phyloP scores from a whole-genome alignment of 2,888 invertebrate species.

The Tolmerus cingulatus region DNA sequence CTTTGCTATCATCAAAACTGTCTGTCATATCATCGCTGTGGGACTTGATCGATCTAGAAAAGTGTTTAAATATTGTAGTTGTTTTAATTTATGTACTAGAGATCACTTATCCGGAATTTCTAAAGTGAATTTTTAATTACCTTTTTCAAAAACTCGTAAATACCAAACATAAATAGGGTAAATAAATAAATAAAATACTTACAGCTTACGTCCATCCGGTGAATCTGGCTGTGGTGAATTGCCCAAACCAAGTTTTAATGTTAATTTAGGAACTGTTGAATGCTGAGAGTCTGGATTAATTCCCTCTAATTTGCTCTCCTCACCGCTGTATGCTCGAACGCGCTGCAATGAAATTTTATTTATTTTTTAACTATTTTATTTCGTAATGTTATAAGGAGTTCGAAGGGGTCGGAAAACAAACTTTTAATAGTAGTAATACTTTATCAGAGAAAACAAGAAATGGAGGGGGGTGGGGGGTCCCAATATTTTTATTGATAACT shows the following conservation, averaged over 20 bases:
- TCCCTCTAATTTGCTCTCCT: not conserved
- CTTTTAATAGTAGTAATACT: too few relatives aligned
- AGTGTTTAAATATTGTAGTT: not conserved
- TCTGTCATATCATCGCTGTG: slow-evolving; percentile 42
- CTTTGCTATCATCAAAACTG: slow-evolving; percentile 9
- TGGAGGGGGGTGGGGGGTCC: too few relatives aligned
- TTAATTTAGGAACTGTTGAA: slow-evolving; percentile 75
- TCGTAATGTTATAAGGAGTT: too few relatives aligned
- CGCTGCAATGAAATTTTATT: not conserved
- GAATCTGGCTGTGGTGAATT: slow-evolving; percentile 76
- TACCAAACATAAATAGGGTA: too few relatives aligned
- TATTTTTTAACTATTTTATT: not conserved
- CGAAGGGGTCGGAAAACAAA: too few relatives aligned
- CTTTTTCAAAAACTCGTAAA: too few relatives aligned
- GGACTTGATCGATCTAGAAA: slow-evolving; percentile 33
- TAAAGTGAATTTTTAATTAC: too few relatives aligned
- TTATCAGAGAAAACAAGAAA: too few relatives aligned
- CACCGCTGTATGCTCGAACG: not conserved
- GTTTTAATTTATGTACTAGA: too few relatives aligned
- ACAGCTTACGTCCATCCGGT: slow-evolving; percentile 74
- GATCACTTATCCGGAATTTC: too few relatives aligned
- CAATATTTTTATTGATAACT: too few relatives aligned
- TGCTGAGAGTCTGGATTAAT: not conserved
- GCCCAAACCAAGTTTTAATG: slow-evolving; percentile 76
- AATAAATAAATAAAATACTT: slow-evolving; percentile 49